Conservation (phyloP, 1,140 invertebrate species). For the Cyphomyrmex costatus region DNA sequence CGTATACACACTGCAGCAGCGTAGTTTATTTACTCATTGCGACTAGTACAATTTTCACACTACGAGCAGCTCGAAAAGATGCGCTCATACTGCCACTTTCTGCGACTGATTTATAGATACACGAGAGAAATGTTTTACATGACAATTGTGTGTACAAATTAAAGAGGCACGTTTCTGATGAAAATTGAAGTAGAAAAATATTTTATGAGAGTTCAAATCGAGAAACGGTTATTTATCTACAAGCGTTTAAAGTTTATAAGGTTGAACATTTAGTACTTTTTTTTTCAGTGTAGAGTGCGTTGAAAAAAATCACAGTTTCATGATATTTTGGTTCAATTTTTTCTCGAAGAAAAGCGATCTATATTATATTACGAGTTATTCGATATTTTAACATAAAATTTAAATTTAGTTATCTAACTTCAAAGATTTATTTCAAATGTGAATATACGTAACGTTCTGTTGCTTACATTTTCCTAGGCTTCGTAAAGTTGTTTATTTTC, state of each 20-base stretch:
- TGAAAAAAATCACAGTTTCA: not conserved
- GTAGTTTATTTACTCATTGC: not conserved
- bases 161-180: too few relatives aligned
- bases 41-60: constrained; percentile 5
- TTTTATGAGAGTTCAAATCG: too few relatives aligned
- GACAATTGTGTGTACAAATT: too few relatives aligned
- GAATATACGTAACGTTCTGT: not conserved
- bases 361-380: not conserved
- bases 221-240: too few relatives aligned
- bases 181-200: too few relatives aligned
- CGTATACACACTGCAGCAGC: not conserved
- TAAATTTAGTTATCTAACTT: not conserved
- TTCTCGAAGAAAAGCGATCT: not conserved
- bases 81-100: not conserved
- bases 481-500: not conserved
- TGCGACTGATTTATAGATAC: not conserved
- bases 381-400: not conserved
- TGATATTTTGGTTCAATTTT: not conserved
- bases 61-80: not conserved
- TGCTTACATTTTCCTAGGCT: not conserved
- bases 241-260: too few relatives aligned
- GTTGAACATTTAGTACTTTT: too few relatives aligned
- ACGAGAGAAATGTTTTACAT: too few relatives aligned
- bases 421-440: not conserved
- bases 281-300: not conserved